Conservation (phyloP, 1,140 invertebrate species). For the Gonioctena quinquepunctata region DNA sequence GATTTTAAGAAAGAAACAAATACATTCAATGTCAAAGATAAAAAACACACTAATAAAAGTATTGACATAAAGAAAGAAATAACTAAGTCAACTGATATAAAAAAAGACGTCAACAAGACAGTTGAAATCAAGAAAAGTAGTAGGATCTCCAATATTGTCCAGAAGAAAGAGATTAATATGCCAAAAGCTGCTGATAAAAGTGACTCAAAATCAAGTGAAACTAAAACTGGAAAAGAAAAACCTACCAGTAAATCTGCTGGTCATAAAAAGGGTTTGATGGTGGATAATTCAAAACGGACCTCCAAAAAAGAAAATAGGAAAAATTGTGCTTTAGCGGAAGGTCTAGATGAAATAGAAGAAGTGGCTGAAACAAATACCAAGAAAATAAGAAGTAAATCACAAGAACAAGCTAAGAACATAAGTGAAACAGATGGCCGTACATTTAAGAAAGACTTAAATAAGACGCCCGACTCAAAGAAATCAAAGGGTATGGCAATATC, state of each 20-base stretch:
- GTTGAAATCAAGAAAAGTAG: conserved; percentile 11
- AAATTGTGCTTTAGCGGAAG: no score
- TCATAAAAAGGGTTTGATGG: no score
- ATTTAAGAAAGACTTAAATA: no score
- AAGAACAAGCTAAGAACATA: not conserved
- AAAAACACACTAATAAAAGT: conserved; percentile 21
- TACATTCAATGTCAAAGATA: not conserved
- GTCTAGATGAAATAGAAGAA: not conserved
- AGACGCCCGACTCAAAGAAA: no score
- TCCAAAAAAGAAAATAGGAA: no score
- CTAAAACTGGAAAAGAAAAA: no score
- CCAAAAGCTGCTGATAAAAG: not conserved
- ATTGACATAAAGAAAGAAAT: conserved; percentile 24
- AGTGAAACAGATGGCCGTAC: no score
- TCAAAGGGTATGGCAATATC: no score
- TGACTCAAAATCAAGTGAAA: no score
- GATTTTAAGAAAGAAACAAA: not conserved
- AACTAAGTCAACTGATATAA: conserved; percentile 20
- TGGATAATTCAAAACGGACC: no score
- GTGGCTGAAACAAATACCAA: not conserved
- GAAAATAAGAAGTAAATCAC: no score
- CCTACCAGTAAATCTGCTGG: no score
- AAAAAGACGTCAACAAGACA: conserved; percentile 1
- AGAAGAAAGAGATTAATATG: conserved; percentile 3
- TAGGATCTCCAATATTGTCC: conserved; percentile 1